A percentile compares a stretch with the other conserved stretches of the same genome.
phyloP scores from a whole-genome alignment of 2,797 vertebrate genomes.

The Nothura maculosa region DNA sequence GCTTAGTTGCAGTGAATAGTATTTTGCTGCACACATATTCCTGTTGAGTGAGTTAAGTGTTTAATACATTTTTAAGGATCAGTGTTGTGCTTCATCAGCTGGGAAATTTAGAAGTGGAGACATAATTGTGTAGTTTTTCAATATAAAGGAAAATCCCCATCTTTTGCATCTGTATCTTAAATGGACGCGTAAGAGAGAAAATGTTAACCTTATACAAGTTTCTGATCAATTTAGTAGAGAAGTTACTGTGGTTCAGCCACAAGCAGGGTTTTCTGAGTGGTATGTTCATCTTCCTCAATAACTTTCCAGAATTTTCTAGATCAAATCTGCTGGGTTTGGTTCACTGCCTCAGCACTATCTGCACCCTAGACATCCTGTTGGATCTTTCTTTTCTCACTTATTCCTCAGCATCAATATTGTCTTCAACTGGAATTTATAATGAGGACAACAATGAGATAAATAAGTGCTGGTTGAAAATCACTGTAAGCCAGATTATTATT shows the following conservation, averaged over 20 bases:
- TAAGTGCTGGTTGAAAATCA: conserved; percentile 10
- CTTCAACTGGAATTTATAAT: neutral
- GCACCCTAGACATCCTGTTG: neutral
- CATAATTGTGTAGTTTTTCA: neutral
- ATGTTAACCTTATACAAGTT: fast-evolving
- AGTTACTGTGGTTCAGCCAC: fast-evolving
- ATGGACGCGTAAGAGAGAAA: conserved; percentile 1
- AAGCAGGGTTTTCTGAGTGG: neutral
- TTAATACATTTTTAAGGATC: conserved; percentile 16
- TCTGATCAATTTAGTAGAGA: neutral
- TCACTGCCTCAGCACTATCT: neutral
- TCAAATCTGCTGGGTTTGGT: neutral
- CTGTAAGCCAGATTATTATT: neutral
- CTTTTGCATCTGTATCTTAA: neutral
- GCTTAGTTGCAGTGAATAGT: neutral
- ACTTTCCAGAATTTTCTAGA: neutral
- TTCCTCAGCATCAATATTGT: neutral
- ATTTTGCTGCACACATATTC: conserved; percentile 5
- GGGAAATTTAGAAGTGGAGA: neutral
- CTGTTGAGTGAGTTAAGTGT: neutral
- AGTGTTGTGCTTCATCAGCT: neutral
- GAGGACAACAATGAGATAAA: neutral
- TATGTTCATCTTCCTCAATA: neutral
- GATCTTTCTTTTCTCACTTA: neutral
- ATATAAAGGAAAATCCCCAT: neutral